Conservation (phyloP, 2,113 vertebrate genomes). For the Oncorhynchus masou region DNA sequence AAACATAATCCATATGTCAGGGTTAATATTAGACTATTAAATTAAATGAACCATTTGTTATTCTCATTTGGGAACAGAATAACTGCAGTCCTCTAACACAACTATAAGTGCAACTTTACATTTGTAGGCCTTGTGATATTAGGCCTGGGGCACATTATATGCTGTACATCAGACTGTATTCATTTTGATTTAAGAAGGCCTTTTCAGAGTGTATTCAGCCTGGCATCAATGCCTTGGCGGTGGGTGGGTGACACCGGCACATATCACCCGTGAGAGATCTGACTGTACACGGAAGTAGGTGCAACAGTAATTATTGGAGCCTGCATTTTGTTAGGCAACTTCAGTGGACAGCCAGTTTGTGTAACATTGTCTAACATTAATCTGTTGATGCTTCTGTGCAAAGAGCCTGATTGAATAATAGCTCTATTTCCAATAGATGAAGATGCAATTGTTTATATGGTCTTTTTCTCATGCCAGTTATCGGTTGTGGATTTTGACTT, state of each 20-base stretch:
- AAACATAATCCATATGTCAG: background rate
- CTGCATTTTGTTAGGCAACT: constrained; percentile 21
- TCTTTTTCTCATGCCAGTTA: background rate
- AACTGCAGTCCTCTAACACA: too few relatives aligned
- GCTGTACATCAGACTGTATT: too few relatives aligned
- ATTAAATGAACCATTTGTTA: too few relatives aligned
- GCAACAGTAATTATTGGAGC: background rate
- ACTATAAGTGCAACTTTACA: too few relatives aligned
- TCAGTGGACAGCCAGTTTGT: constrained; percentile 2
- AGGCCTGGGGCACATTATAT: too few relatives aligned
- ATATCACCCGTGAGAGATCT: background rate
- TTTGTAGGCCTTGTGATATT: too few relatives aligned
- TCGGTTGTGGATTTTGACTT: background rate
- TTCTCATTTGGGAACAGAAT: too few relatives aligned
- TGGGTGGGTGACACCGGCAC: background rate
- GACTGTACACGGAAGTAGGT: constrained; percentile 7
- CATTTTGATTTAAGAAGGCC: too few relatives aligned
- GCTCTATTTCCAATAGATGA: background rate
- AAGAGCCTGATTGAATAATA: background rate
- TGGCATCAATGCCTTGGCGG: background rate
- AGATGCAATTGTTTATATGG: background rate
- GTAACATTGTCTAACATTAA: constrained; percentile 2
- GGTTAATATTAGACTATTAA: background rate
- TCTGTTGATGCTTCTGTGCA: background rate
- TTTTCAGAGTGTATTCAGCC: background rate